Conservation (phyloP, 2,113 vertebrate genomes). For the Silurus glanis region DNA sequence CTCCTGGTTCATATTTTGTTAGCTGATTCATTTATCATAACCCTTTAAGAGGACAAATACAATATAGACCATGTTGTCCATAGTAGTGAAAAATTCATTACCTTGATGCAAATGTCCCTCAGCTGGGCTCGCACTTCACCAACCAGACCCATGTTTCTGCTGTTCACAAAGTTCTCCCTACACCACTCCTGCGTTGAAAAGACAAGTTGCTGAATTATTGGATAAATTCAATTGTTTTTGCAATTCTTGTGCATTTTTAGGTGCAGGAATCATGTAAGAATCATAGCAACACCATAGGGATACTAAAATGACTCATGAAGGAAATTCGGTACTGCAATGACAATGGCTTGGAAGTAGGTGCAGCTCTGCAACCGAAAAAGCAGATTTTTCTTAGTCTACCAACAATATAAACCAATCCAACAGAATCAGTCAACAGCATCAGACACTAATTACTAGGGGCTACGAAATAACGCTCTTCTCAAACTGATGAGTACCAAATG, state of each 20-base stretch:
- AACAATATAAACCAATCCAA: not conserved
- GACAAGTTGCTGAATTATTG: not conserved
- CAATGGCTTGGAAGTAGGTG: not conserved
- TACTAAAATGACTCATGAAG: not conserved
- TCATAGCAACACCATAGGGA: not conserved
- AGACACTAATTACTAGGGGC: not conserved
- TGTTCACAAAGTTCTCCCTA: constrained; percentile 91
- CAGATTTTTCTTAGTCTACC: not conserved
- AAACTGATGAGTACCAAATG: not conserved
- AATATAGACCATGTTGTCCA: not conserved
- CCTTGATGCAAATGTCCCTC: constrained; percentile 92
- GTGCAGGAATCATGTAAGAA: not conserved
- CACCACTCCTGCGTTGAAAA: constrained; percentile 85
- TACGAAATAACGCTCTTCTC: not conserved
- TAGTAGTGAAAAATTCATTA: constrained; percentile 60
- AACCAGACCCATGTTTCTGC: constrained; percentile 89
- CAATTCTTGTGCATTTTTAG: not conserved
- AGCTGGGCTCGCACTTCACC: constrained; percentile 89
- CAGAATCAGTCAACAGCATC: not conserved
- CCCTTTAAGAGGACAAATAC: not conserved
- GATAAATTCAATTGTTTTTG: not conserved
- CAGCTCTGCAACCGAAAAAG: not conserved
- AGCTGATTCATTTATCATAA: not conserved
- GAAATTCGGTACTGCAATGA: not conserved
- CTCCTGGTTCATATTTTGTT: not conserved